Base-by-base conservation (phyloP, 2,888 invertebrate species). In the Heliconius erato region DNA sequence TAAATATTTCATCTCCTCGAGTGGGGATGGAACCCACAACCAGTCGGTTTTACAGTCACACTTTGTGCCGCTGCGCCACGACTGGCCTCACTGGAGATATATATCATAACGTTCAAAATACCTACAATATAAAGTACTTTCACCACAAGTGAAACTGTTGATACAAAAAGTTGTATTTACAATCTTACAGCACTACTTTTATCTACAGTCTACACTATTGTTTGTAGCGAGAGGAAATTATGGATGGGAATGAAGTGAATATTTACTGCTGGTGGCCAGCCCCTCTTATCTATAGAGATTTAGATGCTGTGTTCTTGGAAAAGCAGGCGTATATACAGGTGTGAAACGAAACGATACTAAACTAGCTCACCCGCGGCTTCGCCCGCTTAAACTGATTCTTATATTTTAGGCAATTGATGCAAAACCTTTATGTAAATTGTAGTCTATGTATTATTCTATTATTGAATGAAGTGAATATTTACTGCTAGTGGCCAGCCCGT, bases 81-180 rank as follows among this genome's bases (percentile, higher is more conserved):
- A 28, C 28, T 28, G 28, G 28, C 28, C 28, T 28, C 28, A 28
- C 28, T 28, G 28, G 28, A 26, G 40, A 35, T 59, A 40, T 32
- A 26, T 63, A 63, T 69, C 78, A 81, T 76, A 77, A 79, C 49
- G 81, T 65, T 81, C 74, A 80, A 79, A 84, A 81, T 78, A 78
- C 63, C 77, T 68, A 65, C 49, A 79, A 80, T 77, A 79, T 72
- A 65, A 49, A 28, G 32, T 68, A 81, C 84, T 84, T 84, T 84
- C 84, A 81, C 84, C 81, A 16, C 80, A 80, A 84, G 84, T 76
- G 84, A 82, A 84, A 84, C 71, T 78, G 79, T 79, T 26, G 26
- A 28, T 23, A 59, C 67, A 80, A 82, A 76, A 81, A 84, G 79
- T 84, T 65, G 79, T 80, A 79, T 79, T 79, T 54, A 83, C 72